Percentiles rank a stretch among this genome's conserved stretches.
Conservation (phyloP, 2,113 vertebrate genomes). For the Gobiocypris rarus region DNA sequence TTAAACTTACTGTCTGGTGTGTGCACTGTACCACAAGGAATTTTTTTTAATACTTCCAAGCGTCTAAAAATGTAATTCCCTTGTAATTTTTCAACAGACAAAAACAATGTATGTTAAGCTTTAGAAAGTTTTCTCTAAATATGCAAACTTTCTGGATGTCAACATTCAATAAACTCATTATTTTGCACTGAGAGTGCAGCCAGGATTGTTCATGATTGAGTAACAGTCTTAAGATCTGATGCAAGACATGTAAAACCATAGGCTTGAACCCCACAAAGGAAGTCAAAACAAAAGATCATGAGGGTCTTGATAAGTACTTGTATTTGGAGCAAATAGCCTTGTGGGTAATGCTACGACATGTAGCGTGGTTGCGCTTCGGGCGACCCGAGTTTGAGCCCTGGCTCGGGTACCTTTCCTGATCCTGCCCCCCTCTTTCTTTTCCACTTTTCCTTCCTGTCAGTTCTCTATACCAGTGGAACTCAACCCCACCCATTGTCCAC, state of each 20-base stretch:
- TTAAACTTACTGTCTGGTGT: conserved; percentile 18
- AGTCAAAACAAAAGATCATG: neutral
- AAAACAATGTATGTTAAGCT: conserved; percentile 47
- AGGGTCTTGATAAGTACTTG: too few species aligned
- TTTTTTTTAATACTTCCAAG: conserved; percentile 40
- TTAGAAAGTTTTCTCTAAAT: conserved; percentile 48
- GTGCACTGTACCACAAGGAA: conserved; percentile 45
- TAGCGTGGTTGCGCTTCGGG: too few species aligned
- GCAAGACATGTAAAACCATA: neutral
- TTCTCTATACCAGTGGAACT: too few species aligned
- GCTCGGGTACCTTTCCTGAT: too few species aligned
- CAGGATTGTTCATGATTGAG: neutral
- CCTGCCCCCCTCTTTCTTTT: too few species aligned
- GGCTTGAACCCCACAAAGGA: neutral
- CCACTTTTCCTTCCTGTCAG: too few species aligned
- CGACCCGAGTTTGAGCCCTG: too few species aligned
- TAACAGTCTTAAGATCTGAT: neutral
- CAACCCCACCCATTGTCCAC: too few species aligned
- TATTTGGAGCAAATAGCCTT: too few species aligned
- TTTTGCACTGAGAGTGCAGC: conserved; percentile 53
- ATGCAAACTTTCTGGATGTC: conserved; percentile 57
- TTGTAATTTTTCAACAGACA: conserved; percentile 42
- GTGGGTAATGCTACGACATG: too few species aligned
- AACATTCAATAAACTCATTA: conserved; percentile 53
- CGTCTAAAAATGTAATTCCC: conserved; percentile 27